Conservation (phyloP, 2,888 invertebrate genomes). For the Rotaria sp. region DNA sequence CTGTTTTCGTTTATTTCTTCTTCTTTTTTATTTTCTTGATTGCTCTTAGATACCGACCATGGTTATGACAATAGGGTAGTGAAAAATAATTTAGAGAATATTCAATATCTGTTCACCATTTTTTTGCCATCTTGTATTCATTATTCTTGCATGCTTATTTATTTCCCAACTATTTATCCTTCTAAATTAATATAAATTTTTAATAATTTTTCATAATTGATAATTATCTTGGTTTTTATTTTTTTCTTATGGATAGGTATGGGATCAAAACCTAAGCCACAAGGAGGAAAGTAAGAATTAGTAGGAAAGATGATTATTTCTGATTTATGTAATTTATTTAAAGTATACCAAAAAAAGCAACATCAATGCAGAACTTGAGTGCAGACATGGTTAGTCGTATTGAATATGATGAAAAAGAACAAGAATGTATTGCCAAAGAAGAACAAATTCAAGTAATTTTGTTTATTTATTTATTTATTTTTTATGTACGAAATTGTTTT, state of each 20-base stretch:
- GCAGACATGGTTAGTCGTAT: background rate
- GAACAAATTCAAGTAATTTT: conserved; percentile 36
- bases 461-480: background rate
- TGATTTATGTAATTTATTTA: background rate
- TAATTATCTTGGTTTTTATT: background rate
- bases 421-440: conserved; percentile 40
- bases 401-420: conserved; percentile 38
- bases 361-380: conserved; percentile 8
- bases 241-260: background rate
- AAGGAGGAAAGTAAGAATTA: conserved; percentile 8
- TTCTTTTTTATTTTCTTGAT: background rate
- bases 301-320: background rate
- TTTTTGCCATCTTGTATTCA: background rate
- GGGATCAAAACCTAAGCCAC: background rate
- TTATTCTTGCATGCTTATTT: background rate
- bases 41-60: no score
- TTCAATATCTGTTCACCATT: background rate
- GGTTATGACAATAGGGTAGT: background rate
- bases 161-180: background rate
- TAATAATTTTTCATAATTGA: background rate
- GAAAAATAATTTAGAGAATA: background rate
- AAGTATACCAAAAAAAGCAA: background rate
- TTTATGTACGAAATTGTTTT: background rate
- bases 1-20: background rate
- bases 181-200: background rate